These are phyloP conservation scores for Musca domestica DNA, from an alignment of 1,140 invertebrate species.

Conservation along the genomic window DNA sequence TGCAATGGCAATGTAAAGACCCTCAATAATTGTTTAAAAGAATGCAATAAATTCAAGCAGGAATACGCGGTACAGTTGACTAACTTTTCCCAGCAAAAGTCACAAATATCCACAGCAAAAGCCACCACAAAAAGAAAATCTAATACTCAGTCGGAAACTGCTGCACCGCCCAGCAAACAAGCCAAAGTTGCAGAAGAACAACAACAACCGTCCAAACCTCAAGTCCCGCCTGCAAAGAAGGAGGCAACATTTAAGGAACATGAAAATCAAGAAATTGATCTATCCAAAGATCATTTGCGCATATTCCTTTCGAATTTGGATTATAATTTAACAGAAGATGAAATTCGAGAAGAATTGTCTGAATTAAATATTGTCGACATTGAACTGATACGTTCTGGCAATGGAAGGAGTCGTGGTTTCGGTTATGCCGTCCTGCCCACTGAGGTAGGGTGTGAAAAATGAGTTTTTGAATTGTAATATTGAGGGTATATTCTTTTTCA, in stretches of 20 bases:
- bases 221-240: background rate
- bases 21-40: constrained; percentile 24
- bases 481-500: background rate
- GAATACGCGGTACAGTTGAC: background rate
- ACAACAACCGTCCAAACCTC: background rate
- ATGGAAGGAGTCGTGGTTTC: constrained; percentile 52
- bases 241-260: constrained; percentile 24
- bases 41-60: constrained; percentile 25
- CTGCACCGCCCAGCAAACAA: constrained; percentile 6
- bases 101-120: background rate
- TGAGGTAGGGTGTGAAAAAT: constrained; percentile 19
- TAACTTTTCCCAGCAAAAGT: background rate
- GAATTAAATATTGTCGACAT: constrained; percentile 44
- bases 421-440: constrained; percentile 49
- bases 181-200: constrained; percentile 9
- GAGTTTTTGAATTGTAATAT: background rate
- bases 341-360: constrained; percentile 43
- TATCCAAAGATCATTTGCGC: constrained; percentile 31
- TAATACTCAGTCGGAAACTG: background rate
- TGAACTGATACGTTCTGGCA: constrained; percentile 43
- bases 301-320: constrained; percentile 36
- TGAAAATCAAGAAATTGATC: constrained; percentile 31
- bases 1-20: constrained; percentile 30
- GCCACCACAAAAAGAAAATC: constrained; percentile 19
- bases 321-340: constrained; percentile 36